Evolutionary conservation across 2,888 invertebrate genomes (phyloP).

Genomic region (Campoletis raptor): DNA sequence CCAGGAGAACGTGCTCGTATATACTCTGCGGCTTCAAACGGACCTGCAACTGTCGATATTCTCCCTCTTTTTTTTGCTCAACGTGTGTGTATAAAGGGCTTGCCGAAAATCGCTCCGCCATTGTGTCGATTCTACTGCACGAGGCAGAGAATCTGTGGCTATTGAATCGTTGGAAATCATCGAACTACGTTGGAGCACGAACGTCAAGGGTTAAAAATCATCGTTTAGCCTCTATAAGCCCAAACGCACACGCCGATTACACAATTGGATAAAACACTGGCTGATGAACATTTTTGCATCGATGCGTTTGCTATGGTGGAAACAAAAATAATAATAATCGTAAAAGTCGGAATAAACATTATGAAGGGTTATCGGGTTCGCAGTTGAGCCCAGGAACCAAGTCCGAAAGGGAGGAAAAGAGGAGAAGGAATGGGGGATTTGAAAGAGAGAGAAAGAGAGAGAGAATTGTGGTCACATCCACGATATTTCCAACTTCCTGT

Average conservation of each 20-base stretch:
- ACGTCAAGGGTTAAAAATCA: conserved; percentile 34
- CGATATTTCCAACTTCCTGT: conserved; percentile 57
- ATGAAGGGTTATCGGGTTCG: background rate
- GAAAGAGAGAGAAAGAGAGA: no score
- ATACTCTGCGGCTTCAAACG: conserved; percentile 22
- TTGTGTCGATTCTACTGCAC: conserved; percentile 34
- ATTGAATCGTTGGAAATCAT: conserved; percentile 52
- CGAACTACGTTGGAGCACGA: background rate
- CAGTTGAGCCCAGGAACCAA: background rate
- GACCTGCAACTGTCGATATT: conserved; percentile 23
- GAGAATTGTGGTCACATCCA: conserved; percentile 31
- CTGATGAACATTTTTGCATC: conserved; percentile 9
- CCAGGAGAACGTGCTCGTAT: background rate
- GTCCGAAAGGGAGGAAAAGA: no score
- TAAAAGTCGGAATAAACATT: conserved; percentile 19
- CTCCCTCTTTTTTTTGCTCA: conserved; percentile 8
- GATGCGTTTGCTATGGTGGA: background rate
- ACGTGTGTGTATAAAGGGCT: background rate
- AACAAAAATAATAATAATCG: conserved; percentile 19
- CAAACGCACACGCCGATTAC: background rate
- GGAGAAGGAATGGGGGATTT: background rate
- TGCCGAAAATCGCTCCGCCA: conserved; percentile 47
- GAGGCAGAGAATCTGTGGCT: conserved; percentile 2
- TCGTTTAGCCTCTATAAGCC: background rate
- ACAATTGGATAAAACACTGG: background rate